Conservation (phyloP, 1,140 invertebrate species). For the Arion vulgaris region DNA sequence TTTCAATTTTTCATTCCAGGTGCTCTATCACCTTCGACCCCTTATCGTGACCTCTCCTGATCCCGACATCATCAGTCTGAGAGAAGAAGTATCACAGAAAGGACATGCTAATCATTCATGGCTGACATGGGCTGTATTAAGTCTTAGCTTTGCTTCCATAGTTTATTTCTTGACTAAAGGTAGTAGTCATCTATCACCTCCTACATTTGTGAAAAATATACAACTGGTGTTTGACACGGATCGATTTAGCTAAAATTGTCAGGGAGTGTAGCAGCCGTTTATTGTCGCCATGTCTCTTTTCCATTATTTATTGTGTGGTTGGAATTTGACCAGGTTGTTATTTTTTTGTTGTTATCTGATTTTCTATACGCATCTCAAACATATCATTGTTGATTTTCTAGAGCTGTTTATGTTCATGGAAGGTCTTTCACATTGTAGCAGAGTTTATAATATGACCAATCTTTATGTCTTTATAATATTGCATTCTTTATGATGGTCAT, state of each 20-base stretch:
- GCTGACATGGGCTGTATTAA: conserved; percentile 24
- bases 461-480: not conserved
- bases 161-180: conserved; percentile 38
- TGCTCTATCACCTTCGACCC: conserved; percentile 54
- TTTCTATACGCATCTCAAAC: not conserved
- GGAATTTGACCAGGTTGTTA: too few species aligned
- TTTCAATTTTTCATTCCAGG: conserved; percentile 36
- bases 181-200: not conserved
- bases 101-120: not conserved
- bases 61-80: conserved; percentile 20
- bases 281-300: too few species aligned
- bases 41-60: conserved; percentile 49
- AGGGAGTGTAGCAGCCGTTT: too few species aligned
- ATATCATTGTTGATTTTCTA: not conserved
- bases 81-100: not conserved
- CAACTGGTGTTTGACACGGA: conserved; percentile 42
- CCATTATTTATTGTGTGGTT: too few species aligned
- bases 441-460: conserved; percentile 5
- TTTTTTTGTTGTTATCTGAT: not conserved
- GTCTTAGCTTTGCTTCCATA: conserved; percentile 40
- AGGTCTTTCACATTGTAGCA: not conserved
- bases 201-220: conserved; percentile 40
- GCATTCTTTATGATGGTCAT: not conserved
- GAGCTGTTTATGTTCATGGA: not conserved
- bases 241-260: not conserved